Evolutionary conservation across 2,797 vertebrate genomes (phyloP), one percentile per base, ranked within the genome.

Genomic region (Sphenopsis melanotis): DNA sequence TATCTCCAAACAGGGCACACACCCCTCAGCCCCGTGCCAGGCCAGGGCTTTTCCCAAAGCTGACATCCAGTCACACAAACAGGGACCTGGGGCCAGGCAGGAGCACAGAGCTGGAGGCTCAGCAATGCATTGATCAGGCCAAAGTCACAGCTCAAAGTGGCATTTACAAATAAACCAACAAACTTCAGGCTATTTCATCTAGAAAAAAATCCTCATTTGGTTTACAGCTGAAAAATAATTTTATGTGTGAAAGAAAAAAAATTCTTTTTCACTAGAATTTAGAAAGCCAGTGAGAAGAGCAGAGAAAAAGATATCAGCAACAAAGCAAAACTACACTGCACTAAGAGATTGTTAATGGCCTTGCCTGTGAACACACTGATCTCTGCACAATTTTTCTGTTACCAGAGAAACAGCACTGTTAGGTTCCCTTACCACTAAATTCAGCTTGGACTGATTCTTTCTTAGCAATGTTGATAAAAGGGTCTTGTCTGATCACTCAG

Each of bases 321-420:
- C 12, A 78, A 90, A 60, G 26, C 61, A 85, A 87, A 83, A 77
- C 32, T 49, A 19, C 19, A 59, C n/a, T 57, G 10, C 49, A 79
- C 3, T 37, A 89, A 79, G 53, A 57, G 5, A 10, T 76, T 66
- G 87, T 32, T 70, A 72, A 65, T 29, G n/a, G 61, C 12, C 37
- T 83, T 88, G 77, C 37, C 63, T 61, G 34, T 78, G 61, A 93
- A 84, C 57, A 90, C 71, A 89, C 24, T 76, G 66, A 91, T 91
- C 55, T 60, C 47, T 55, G 74, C 66, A 29, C 88, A 92, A 65
- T 91, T 94, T 92, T 86, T 92, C 70, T 61, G 82, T 92, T 94
- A 85, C 65, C 65, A 93, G 39, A 89, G 77, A 90, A 94, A 87
- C 53, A 83, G 68, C n/a, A 23, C 52, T 60, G 59, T n/a, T 64